Percentiles rank a stretch among this genome's conserved stretches.
phyloP scores from a whole-genome alignment of 1,140 invertebrate genomes.

The Diprion similis region DNA sequence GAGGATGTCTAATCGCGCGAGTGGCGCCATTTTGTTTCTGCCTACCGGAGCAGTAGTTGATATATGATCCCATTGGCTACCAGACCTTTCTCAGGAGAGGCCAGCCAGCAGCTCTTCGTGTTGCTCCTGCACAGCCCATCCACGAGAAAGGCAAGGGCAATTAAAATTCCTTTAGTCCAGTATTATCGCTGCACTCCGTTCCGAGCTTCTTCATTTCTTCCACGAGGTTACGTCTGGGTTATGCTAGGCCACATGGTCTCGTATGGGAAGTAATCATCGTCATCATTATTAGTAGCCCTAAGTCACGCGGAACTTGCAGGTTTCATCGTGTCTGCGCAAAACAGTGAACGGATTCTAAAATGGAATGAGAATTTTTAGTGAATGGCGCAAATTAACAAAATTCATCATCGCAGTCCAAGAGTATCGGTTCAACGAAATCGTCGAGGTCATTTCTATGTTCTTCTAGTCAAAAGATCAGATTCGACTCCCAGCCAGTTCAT shows the following conservation, averaged over 20 bases:
- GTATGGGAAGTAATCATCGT: background rate
- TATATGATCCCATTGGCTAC: conserved; percentile 62
- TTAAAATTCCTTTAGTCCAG: conserved; percentile 60
- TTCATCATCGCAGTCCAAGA: too few species aligned
- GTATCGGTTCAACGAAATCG: too few species aligned
- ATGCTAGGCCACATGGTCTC: background rate
- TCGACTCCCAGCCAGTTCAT: too few species aligned
- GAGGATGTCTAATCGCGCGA: conserved; percentile 36
- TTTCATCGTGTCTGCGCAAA: too few species aligned
- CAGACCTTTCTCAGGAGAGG: conserved; percentile 54
- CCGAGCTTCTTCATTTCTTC: conserved; percentile 28
- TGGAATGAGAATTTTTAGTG: too few species aligned
- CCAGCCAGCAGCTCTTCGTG: conserved; percentile 38
- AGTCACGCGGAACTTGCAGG: too few species aligned
- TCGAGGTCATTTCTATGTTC: too few species aligned
- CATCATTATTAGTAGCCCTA: background rate
- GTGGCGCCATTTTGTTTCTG: conserved; percentile 56
- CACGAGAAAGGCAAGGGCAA: conserved; percentile 39
- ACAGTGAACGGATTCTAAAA: too few species aligned
- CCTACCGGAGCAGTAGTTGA: conserved; percentile 56
- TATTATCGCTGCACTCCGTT: conserved; percentile 39
- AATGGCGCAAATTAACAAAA: too few species aligned
- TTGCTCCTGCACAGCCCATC: conserved; percentile 16
- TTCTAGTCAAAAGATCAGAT: too few species aligned
- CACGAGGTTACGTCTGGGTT: background rate